Conservation (phyloP, 2,888 invertebrate genomes). For the Baccha elongata region DNA sequence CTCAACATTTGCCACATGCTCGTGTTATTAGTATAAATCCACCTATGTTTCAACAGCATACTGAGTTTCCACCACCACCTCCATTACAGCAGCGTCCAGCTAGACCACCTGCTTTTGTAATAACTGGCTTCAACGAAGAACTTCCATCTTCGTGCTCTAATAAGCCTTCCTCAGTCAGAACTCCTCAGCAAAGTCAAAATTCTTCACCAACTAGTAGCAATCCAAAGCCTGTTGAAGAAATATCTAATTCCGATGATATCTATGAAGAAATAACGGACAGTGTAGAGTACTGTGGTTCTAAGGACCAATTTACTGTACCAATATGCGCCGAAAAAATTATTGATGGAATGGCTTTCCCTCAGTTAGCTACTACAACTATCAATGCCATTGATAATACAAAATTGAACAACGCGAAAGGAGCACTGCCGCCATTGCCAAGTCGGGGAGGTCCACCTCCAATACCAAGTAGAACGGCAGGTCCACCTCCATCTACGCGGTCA, state of each 20-base stretch:
- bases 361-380: slow-evolving; percentile 64
- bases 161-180: slow-evolving; percentile 76
- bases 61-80: slow-evolving; percentile 69
- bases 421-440: slow-evolving; percentile 85
- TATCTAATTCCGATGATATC: slow-evolving; percentile 80
- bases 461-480: slow-evolving; percentile 81
- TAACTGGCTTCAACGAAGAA: slow-evolving; percentile 69
- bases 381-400: slow-evolving; percentile 62
- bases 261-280: slow-evolving; percentile 85
- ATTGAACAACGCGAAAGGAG: slow-evolving; percentile 83
- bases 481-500: slow-evolving; percentile 80
- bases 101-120: slow-evolving; percentile 77
- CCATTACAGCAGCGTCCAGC: slow-evolving; percentile 73
- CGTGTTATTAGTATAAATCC: slow-evolving; percentile 84
- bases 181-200: slow-evolving; percentile 78
- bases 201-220: slow-evolving; percentile 77
- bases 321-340: slow-evolving; percentile 78
- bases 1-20: slow-evolving; percentile 82
- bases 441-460: slow-evolving; percentile 83
- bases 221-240: neutral
- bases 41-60: slow-evolving; percentile 79
- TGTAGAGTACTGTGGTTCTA: slow-evolving; percentile 84
- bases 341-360: slow-evolving; percentile 82
- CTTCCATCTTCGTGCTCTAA: slow-evolving; percentile 35
- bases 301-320: slow-evolving; percentile 84